Conservation (phyloP, 1,140 invertebrate genomes). For the Saccostrea glomerata region DNA sequence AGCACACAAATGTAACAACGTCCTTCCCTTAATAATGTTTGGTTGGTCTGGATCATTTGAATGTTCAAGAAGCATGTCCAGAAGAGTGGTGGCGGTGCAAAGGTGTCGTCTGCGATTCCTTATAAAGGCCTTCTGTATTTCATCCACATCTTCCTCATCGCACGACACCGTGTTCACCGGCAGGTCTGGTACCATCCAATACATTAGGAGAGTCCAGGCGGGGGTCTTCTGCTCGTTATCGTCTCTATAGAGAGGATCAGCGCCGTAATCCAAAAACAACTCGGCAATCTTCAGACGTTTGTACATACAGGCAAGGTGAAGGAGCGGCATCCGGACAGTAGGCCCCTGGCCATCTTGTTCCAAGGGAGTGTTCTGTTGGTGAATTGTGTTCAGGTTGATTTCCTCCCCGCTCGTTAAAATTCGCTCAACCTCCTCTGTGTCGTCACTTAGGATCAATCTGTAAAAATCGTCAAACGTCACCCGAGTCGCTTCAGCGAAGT, state of each 20-base stretch:
- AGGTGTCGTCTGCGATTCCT: neutral
- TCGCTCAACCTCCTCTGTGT: neutral
- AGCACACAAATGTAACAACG: constrained; percentile 28
- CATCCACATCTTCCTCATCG: neutral
- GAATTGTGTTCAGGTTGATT: constrained; percentile 4
- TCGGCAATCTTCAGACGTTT: neutral
- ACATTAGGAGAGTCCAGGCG: neutral
- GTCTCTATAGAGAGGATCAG: neutral
- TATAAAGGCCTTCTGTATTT: neutral
- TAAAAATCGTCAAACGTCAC: constrained; percentile 24
- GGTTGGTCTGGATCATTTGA: neutral
- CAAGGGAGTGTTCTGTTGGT: neutral
- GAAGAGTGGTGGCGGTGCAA: neutral
- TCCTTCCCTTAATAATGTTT: neutral
- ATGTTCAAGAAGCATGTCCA: neutral
- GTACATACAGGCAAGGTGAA: constrained; percentile 36
- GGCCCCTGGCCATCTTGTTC: neutral
- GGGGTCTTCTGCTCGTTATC: neutral
- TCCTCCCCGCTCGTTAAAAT: neutral
- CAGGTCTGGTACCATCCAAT: neutral
- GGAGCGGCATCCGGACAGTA: neutral
- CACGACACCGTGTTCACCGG: neutral
- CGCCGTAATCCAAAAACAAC: neutral
- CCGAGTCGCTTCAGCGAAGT: neutral
- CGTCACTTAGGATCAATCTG: neutral